Conservation (phyloP, 2,113 vertebrate species). For the Oostethus manadensis region DNA sequence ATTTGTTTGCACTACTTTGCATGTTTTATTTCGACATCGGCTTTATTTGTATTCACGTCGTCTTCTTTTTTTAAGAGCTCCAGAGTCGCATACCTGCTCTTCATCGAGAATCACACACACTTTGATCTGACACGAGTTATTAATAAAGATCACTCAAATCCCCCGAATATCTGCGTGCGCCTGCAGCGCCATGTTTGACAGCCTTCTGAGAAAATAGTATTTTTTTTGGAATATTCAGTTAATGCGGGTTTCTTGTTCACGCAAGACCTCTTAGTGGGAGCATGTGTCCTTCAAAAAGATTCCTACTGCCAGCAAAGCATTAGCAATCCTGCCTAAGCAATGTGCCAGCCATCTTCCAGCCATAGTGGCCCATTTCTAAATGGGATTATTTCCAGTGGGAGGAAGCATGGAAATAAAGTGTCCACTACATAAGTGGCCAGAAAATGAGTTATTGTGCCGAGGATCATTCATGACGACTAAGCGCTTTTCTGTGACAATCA, state of each 20-base stretch:
- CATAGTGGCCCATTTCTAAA: conserved; percentile 20
- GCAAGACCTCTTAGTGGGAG: conserved; percentile 6
- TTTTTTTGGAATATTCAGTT: conserved; percentile 51
- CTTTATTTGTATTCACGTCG: conserved; percentile 42
- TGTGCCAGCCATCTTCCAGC: conserved; percentile 4
- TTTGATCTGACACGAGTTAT: conserved; percentile 59
- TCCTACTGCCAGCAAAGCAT: neutral
- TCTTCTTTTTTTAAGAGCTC: conserved; percentile 45
- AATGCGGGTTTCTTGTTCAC: conserved; percentile 25
- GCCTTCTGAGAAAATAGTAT: conserved; percentile 42
- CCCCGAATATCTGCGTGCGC: conserved; percentile 51
- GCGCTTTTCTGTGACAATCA: conserved; percentile 31
- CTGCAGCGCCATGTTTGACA: conserved; percentile 60
- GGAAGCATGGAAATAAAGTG: conserved; percentile 30
- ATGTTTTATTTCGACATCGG: conserved; percentile 37
- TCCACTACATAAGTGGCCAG: conserved; percentile 17
- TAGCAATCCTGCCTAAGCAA: conserved; percentile 2
- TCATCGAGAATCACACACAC: conserved; percentile 32
- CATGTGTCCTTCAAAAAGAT: conserved; percentile 4
- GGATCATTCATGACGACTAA: conserved; percentile 27
- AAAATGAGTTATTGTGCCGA: conserved; percentile 32
- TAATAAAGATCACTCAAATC: conserved; percentile 55
- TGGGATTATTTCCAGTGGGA: conserved; percentile 23
- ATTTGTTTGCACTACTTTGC: conserved; percentile 37
- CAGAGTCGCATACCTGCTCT: conserved; percentile 27